These are phyloP conservation scores for Euzophera pinguis DNA, from an alignment of 2,888 invertebrate species.

Conservation along the genomic window DNA sequence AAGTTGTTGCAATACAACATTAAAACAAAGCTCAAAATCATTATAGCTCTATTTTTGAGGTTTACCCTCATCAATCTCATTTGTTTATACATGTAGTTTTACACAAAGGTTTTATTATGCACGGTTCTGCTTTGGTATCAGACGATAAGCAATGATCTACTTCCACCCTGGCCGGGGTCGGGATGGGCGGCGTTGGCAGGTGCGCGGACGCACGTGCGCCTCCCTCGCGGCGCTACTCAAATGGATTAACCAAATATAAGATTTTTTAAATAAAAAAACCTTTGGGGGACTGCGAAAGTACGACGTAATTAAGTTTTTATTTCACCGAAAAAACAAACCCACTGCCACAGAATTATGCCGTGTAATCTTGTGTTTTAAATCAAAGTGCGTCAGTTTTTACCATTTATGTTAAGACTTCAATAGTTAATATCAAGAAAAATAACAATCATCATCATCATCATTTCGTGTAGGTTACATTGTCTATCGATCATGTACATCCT, in stretches of 20 bases:
- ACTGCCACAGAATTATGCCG: not conserved
- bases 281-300: conserved; percentile 8
- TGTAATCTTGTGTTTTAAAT: too few species aligned
- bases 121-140: conserved; percentile 3
- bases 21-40: too few species aligned
- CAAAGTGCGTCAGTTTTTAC: not conserved
- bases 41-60: too few species aligned
- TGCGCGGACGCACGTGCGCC: conserved; percentile 66
- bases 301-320: conserved; percentile 13
- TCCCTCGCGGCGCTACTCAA: conserved; percentile 42
- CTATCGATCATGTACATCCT: too few species aligned
- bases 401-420: too few species aligned
- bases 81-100: not conserved
- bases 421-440: too few species aligned
- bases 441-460: too few species aligned
- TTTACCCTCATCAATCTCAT: too few species aligned
- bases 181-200: conserved; percentile 45
- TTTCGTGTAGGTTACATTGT: too few species aligned
- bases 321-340: not conserved
- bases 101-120: not conserved
- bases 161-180: conserved; percentile 29
- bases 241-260: conserved; percentile 40
- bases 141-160: conserved; percentile 22
- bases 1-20: too few species aligned
- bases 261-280: conserved; percentile 14